Evolutionary conservation across 1,140 invertebrate genomes (phyloP).

Genomic region (Doryteuthis pealeii): DNA sequence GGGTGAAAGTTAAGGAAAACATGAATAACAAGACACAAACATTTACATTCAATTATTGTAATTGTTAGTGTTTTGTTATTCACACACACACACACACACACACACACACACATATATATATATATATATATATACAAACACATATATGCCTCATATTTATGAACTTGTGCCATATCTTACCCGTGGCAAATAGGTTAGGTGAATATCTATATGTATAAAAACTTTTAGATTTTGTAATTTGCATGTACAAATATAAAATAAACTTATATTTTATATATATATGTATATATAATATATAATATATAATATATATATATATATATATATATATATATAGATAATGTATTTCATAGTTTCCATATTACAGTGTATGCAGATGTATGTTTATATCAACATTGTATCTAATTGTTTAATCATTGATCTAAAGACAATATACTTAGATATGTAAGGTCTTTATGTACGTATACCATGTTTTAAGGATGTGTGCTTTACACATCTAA

Average conservation of each 20-base stretch:
- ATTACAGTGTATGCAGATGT: background rate
- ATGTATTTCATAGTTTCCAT: background rate
- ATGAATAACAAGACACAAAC: too few species aligned
- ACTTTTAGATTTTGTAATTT: too few species aligned
- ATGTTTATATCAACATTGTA: background rate
- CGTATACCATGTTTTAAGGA: background rate
- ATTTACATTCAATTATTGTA: too few species aligned
- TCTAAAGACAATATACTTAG: background rate
- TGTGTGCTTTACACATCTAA: background rate
- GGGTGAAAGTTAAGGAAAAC: too few species aligned
- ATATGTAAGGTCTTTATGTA: too few species aligned
- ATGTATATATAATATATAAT: background rate
- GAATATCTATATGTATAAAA: too few species aligned
- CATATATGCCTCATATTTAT: background rate
- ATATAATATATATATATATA: background rate
- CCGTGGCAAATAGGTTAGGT: too few species aligned
- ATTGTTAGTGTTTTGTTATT: too few species aligned
- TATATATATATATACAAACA: background rate
- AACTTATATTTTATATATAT: background rate
- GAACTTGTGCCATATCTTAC: too few species aligned
- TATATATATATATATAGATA: conserved; percentile 1
- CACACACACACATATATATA: background rate
- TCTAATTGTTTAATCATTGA: background rate
- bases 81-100: too few species aligned
- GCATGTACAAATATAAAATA: background rate